These are phyloP conservation scores for Muscicapa comitata DNA, from an alignment of 2,797 vertebrate species.

Conservation along the genomic window DNA sequence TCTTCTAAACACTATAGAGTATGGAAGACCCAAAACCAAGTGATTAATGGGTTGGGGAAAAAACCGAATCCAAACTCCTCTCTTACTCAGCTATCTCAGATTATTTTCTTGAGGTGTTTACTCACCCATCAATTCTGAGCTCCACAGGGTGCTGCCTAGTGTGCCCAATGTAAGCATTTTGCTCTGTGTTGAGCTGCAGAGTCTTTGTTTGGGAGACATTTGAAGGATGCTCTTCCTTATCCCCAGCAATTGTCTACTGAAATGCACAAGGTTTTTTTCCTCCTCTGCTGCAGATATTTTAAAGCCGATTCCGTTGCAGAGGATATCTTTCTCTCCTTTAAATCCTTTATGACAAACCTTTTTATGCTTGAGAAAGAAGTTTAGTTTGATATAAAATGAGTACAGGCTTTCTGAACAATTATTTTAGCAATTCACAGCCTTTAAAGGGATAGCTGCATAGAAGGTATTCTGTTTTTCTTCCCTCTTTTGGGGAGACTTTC, in stretches of 20 bases:
- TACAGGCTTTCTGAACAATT: neutral
- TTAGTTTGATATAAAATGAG: neutral
- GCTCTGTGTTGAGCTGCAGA: neutral
- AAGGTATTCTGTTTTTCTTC: neutral
- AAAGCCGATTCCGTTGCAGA: neutral
- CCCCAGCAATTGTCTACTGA: neutral
- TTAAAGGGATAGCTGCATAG: neutral
- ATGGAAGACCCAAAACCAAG: neutral
- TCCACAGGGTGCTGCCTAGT: neutral
- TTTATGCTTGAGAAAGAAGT: neutral
- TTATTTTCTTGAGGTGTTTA: neutral
- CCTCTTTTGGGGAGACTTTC: neutral
- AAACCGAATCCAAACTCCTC: neutral
- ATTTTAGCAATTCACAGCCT: neutral
- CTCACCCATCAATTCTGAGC: neutral
- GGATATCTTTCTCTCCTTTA: neutral
- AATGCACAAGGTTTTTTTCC: neutral
- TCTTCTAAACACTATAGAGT: neutral
- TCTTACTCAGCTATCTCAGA: accelerated
- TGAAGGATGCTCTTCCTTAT: neutral
- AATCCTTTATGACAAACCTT: neutral
- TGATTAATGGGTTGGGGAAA: neutral
- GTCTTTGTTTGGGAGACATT: neutral
- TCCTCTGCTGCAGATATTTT: neutral
- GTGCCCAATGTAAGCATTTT: neutral